These are phyloP conservation scores for Calameuta pallipes DNA, from an alignment of 2,888 invertebrate genomes.

Conservation along the genomic window DNA sequence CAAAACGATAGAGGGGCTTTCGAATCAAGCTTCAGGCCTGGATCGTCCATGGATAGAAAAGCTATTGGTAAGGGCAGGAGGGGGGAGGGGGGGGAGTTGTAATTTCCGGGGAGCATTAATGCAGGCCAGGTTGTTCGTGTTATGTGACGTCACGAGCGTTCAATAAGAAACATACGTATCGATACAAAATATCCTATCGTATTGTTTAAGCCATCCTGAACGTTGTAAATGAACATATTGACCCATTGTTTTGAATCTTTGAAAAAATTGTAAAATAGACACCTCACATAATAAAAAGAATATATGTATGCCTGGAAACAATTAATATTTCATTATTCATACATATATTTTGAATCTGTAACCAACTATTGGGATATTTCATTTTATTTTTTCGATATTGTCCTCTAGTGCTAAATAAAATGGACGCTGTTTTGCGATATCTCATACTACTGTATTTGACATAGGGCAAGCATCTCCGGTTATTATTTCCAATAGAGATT, in stretches of 20 bases:
- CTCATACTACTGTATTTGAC: neutral
- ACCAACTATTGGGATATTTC: too few species aligned
- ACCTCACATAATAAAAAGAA: too few species aligned
- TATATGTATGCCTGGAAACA: too few species aligned
- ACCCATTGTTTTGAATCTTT: neutral
- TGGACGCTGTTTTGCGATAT: neutral
- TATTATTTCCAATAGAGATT: neutral
- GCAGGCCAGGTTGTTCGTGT: conserved; percentile 14
- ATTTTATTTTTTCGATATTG: too few species aligned
- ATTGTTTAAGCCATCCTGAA: neutral
- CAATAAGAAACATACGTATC: neutral
- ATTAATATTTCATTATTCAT: too few species aligned
- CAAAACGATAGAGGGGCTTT: conserved; percentile 8
- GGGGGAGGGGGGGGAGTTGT: neutral
- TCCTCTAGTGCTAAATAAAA: neutral
- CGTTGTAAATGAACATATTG: neutral
- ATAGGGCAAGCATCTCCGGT: neutral
- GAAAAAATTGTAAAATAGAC: too few species aligned
- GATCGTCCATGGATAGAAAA: conserved; percentile 2
- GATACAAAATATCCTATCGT: neutral
- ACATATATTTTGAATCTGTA: too few species aligned
- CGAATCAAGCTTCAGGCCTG: conserved; percentile 12
- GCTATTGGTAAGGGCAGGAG: neutral
- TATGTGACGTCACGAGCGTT: conserved; percentile 15
- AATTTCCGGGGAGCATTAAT: conserved; percentile 24